Conservation (phyloP, 2,888 invertebrate genomes). For the Eupithecia subumbrata region DNA sequence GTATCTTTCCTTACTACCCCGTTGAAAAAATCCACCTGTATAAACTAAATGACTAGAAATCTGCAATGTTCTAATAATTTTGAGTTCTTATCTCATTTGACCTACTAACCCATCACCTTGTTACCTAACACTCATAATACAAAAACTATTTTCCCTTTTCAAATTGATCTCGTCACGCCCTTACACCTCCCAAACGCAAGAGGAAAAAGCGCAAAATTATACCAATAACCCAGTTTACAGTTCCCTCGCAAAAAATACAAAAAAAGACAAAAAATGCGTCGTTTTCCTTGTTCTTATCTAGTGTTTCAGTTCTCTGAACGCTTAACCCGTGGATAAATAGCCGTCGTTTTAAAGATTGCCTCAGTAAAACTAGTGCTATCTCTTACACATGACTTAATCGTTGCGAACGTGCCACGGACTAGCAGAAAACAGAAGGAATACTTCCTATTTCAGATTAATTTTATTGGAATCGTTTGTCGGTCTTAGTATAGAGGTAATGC, state of each 20-base stretch:
- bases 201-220: conserved; percentile 8
- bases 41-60: no score
- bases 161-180: background rate
- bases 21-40: no score
- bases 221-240: conserved; percentile 14
- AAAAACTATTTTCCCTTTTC: background rate
- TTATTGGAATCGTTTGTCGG: no score
- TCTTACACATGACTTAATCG: conserved; percentile 46
- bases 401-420: conserved; percentile 31
- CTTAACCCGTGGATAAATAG: conserved; percentile 35
- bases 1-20: no score
- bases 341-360: conserved; percentile 40
- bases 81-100: background rate
- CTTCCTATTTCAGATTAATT: background rate
- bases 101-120: background rate
- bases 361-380: conserved; percentile 42
- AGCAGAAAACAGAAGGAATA: conserved; percentile 24
- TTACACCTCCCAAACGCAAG: background rate
- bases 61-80: no score
- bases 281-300: conserved; percentile 26
- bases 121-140: background rate
- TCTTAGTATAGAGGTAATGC: no score
- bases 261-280: conserved; percentile 9
- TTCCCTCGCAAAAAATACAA: conserved; percentile 9
- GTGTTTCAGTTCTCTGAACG: conserved; percentile 23